Evolutionary conservation across 92 coral and sea anemone species (phyloP), one percentile per base, ranked within the genome.

Genomic region (Nematostella vectensis): DNA sequence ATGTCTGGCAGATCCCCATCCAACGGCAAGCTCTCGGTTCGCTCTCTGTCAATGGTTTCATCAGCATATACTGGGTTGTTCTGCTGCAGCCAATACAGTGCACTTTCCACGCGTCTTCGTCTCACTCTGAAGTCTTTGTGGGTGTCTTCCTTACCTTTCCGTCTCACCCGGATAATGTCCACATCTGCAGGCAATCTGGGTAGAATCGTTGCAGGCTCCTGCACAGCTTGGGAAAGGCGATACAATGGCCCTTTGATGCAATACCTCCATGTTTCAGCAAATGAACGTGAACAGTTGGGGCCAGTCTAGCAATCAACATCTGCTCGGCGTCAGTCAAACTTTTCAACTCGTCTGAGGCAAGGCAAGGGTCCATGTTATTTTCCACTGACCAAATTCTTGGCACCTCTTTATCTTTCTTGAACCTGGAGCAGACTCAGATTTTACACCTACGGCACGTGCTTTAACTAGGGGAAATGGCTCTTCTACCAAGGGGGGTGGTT

Each of bases 181-280:
- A 69, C 55, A 4, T 67, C 75, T 15, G 72, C 30, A 16, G 62
- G 64, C 1, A 37, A 43, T 3, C 57, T n/a, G 31, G 77, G 78
- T 11, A 70, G 71, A 33, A 54, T 54, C 21, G 73, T 49, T 4
- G 65, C 64, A 17, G 67, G 61, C 43, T 71, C 67, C 38, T 68
- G 71, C 39, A 62, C 69, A 61, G 75, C 77, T 50, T 76, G 77
- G 83, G 83, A 47, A 69, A 70, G 16, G 75, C 69, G 9, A 76
- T 65, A 24, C 75, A 72, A 57, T 77, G 84, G 27, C 84, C 84
- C 50, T 58, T 63, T 11, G 65, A 31, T 17, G 73, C 78, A 28
- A 65, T 61, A 16, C 78, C 78, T 1, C 70, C 78, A 54, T 69
- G 76, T 44, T 69, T 69, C 50, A 58, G 51, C 59, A 63, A 59